Percentiles rank a stretch among this genome's conserved stretches.
Conservation (phyloP, 2,888 invertebrate species). For the Tetragonula carbonaria region DNA sequence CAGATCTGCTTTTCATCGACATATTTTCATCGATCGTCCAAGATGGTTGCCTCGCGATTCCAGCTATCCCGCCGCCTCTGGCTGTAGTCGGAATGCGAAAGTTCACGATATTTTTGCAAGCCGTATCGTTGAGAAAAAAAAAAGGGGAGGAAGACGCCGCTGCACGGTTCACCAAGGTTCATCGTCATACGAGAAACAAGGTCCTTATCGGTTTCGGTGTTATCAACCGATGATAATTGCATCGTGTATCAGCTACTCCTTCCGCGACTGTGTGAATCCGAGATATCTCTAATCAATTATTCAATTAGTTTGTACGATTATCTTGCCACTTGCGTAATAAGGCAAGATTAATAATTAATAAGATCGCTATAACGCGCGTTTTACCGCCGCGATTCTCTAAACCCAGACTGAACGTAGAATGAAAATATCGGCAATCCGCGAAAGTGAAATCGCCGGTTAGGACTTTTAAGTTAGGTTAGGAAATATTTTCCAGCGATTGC, state of each 20-base stretch:
- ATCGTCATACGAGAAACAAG: constrained; percentile 29
- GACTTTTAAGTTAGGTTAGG: too few relatives aligned
- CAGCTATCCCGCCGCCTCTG: background rate
- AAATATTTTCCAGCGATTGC: too few relatives aligned
- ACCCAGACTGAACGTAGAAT: background rate
- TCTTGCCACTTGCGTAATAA: constrained; percentile 54
- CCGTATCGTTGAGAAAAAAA: constrained; percentile 13
- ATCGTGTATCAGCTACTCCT: constrained; percentile 56
- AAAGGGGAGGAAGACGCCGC: background rate
- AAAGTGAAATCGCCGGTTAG: background rate
- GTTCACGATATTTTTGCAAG: background rate
- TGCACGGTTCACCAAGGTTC: constrained; percentile 56
- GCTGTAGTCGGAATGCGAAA: constrained; percentile 6
- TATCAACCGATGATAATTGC: constrained; percentile 54
- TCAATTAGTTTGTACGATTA: constrained; percentile 66
- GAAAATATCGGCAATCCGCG: background rate
- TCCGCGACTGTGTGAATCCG: constrained; percentile 56
- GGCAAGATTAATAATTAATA: constrained; percentile 65
- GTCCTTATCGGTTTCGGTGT: constrained; percentile 49
- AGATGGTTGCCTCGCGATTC: background rate
- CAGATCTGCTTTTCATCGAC: constrained; percentile 22
- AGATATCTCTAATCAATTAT: constrained; percentile 66
- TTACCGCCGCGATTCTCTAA: background rate
- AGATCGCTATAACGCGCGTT: constrained; percentile 48
- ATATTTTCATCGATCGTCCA: constrained; percentile 41